These are phyloP conservation scores for Sebastes nivosus DNA, from an alignment of 2,797 vertebrate genomes.

Conservation along the genomic window DNA sequence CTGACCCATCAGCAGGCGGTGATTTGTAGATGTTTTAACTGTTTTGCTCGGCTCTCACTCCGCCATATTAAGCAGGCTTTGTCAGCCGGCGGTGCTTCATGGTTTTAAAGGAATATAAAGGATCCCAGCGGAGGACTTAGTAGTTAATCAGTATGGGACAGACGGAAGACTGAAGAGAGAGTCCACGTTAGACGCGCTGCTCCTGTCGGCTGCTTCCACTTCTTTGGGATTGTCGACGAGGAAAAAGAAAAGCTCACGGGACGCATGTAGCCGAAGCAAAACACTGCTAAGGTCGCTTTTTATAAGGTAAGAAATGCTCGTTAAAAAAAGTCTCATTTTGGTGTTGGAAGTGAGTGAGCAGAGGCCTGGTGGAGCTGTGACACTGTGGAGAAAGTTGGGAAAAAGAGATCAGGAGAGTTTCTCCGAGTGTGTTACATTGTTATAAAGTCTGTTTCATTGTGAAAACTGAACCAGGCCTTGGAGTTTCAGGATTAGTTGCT, in stretches of 20 bases:
- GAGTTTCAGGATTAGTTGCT: background rate
- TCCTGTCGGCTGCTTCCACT: slow-evolving; percentile 26
- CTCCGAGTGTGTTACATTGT: background rate
- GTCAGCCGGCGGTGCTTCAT: slow-evolving; percentile 4
- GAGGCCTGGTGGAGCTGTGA: slow-evolving; percentile 50
- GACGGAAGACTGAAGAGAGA: slow-evolving; percentile 63
- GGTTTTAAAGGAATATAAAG: background rate
- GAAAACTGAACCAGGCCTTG: background rate
- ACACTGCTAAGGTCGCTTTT: slow-evolving; percentile 61
- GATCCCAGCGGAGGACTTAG: slow-evolving; percentile 55
- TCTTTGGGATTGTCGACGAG: slow-evolving; percentile 45
- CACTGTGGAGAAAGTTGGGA: slow-evolving; percentile 53
- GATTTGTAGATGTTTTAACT: slow-evolving; percentile 48
- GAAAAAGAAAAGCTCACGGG: slow-evolving; percentile 32
- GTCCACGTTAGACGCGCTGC: slow-evolving; percentile 38
- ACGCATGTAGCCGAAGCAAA: slow-evolving; percentile 78
- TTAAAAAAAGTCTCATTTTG: slow-evolving; percentile 30
- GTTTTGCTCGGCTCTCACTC: background rate
- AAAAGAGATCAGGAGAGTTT: slow-evolving; percentile 12
- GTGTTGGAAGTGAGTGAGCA: slow-evolving; percentile 31
- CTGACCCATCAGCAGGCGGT: slow-evolving; percentile 66
- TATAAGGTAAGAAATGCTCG: slow-evolving; percentile 71
- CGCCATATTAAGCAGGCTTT: slow-evolving; percentile 21
- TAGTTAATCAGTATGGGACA: slow-evolving; percentile 79
- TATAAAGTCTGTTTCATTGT: background rate